Evolutionary conservation across 2,113 vertebrate genomes (phyloP), one percentile per base, ranked within the genome.

Genomic region (Acanthochromis polyacanthus): DNA sequence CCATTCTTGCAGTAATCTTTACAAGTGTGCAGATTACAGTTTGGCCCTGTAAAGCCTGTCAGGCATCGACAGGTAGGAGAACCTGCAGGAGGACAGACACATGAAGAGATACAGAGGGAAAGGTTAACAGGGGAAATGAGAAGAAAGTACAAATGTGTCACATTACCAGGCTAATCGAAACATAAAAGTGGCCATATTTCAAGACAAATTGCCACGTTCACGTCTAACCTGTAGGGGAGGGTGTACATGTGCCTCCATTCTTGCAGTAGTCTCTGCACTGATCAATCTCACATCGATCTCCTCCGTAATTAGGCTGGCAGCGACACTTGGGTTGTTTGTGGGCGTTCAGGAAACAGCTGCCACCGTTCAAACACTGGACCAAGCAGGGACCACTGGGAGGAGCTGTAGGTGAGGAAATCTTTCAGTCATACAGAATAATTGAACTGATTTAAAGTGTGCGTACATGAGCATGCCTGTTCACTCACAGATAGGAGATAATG

Each of bases 331-430:
- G 95, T 86, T 98, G 98, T 53, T 96, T 96, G 81, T 96, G 95
- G 16, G 97, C 97, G 0, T 99, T 99, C 30, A 99, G 95, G 95
- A 98, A 98, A 87, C 98, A 99, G 89, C 96, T 97, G 48, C 98
- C 98, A 0, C 98, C 97, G 0, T 99, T 96, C 82, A 96, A 90
- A 89, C 98, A 99, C 82, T 94, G 94, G 69, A 97, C 92, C 72
- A 87, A 89, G 3, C 98, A 99, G 62, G 96, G 93, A 6, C 96
- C 95, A 14, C 91, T 89, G 0, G 96, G 95, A 20, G 96, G 95
- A 17, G 96, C 97, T 98, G 92, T 0, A 43, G 10, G 62, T 4
- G 10, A 68, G 2, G 56, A 12, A 6, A 4, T 28, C 43, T 2
- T 69, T 55, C 17, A 72, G 64, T 45, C 22, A 68, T 0, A 23